Evolutionary conservation across 53 echinoderm and acorn worm species (phyloP).

Genomic region (Stichopus horrens): DNA sequence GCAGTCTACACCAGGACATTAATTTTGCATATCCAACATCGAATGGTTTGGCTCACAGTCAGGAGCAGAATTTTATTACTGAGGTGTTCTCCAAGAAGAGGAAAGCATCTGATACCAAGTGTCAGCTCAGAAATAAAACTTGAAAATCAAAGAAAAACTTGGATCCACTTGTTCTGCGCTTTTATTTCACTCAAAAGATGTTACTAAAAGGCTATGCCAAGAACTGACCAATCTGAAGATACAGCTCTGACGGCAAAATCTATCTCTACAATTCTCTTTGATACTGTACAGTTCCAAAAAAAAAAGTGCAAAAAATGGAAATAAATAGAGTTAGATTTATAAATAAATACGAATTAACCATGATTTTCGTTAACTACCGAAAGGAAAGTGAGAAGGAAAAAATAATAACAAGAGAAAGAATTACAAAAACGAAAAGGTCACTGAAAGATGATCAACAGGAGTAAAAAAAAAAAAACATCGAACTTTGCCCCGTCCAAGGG

Average conservation of each 20-base stretch:
- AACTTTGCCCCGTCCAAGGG: not conserved
- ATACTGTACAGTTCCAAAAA: conserved; percentile 45
- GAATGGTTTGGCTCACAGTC: no score
- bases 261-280: conserved; percentile 44
- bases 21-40: no score
- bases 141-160: no score
- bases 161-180: conserved; percentile 31
- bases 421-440: not conserved
- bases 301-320: conserved; percentile 40
- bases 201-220: conserved; percentile 44
- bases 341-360: conserved; percentile 43
- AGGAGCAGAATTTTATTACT: no score
- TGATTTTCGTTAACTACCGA: conserved; percentile 33
- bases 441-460: conserved; percentile 1
- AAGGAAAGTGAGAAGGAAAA: conserved; percentile 9
- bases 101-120: no score
- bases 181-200: conserved; percentile 34
- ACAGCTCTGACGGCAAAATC: conserved; percentile 9
- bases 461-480: conserved; percentile 1
- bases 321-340: conserved; percentile 43
- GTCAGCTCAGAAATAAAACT: no score
- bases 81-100: no score
- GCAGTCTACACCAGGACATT: no score
- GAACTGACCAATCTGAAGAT: conserved; percentile 10
- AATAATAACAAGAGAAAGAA: not conserved